Evolutionary conservation across 2,113 vertebrate genomes (phyloP).

Genomic region (Tautogolabrus adspersus): DNA sequence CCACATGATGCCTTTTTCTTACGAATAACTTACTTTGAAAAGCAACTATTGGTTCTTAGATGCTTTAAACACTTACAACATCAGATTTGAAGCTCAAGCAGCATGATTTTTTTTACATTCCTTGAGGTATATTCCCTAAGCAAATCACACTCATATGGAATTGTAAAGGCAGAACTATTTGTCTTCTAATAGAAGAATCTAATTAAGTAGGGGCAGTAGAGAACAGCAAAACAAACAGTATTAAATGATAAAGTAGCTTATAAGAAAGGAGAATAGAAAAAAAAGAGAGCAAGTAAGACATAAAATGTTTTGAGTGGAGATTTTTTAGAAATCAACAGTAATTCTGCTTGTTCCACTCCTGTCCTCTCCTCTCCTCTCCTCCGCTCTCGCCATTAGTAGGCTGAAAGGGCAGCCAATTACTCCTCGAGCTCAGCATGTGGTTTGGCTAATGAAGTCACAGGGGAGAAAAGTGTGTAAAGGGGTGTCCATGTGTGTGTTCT

Average conservation of each 20-base stretch:
- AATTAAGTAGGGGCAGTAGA: slow-evolving; percentile 12
- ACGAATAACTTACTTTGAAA: too few relatives aligned
- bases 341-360: slow-evolving; percentile 27
- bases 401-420: slow-evolving; percentile 73
- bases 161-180: slow-evolving; percentile 7
- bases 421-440: slow-evolving; percentile 55
- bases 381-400: slow-evolving; percentile 64
- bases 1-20: too few relatives aligned
- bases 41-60: too few relatives aligned
- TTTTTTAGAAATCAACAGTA: slow-evolving; percentile 27
- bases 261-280: neutral
- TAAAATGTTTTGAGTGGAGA: neutral
- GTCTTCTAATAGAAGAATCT: slow-evolving; percentile 13
- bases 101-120: slow-evolving; percentile 3
- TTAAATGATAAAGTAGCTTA: neutral
- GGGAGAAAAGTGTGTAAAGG: slow-evolving; percentile 8
- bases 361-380: slow-evolving; percentile 37
- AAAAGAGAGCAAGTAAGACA: neutral
- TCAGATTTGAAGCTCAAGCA: slow-evolving; percentile 4
- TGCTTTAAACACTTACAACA: neutral
- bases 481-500: slow-evolving; percentile 14
- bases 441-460: slow-evolving; percentile 68
- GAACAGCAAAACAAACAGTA: neutral
- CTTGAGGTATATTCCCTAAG: neutral
- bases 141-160: slow-evolving; percentile 14